These are phyloP conservation scores for Botia almorhae DNA, from an alignment of 2,797 vertebrate genomes.

Conservation along the genomic window DNA sequence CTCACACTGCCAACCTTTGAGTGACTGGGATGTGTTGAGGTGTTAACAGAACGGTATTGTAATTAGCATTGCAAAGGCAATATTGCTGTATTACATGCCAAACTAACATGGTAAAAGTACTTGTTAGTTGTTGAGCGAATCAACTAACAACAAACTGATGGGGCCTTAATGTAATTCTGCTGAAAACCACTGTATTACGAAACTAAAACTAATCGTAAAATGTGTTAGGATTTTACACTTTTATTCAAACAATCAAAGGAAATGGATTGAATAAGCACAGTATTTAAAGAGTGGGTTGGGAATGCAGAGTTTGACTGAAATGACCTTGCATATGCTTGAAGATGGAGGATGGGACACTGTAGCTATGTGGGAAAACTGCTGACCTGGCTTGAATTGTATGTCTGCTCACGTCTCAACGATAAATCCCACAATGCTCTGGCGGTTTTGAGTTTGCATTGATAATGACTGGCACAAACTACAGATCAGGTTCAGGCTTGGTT, in stretches of 20 bases:
- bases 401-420: conserved; percentile 1
- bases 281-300: neutral
- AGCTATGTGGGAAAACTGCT: conserved; percentile 10
- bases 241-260: conserved; percentile 18
- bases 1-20: conserved; percentile 43
- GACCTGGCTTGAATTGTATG: conserved; percentile 10
- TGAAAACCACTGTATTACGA: conserved; percentile 14
- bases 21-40: neutral
- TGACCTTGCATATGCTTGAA: neutral
- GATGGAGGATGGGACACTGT: neutral
- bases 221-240: neutral
- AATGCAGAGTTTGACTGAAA: neutral
- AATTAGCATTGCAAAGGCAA: conserved; percentile 5
- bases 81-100: neutral
- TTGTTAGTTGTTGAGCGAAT: neutral
- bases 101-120: neutral
- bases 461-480: conserved; percentile 5
- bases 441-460: neutral
- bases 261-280: conserved; percentile 12
- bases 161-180: conserved; percentile 34
- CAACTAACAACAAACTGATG: conserved; percentile 10
- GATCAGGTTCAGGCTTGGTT: conserved; percentile 30
- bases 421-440: conserved; percentile 19
- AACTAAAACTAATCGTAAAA: neutral
- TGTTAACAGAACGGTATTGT: neutral